Evolutionary conservation across 2,888 invertebrate species (phyloP).

Genomic region (Dichetophora obliterata): DNA sequence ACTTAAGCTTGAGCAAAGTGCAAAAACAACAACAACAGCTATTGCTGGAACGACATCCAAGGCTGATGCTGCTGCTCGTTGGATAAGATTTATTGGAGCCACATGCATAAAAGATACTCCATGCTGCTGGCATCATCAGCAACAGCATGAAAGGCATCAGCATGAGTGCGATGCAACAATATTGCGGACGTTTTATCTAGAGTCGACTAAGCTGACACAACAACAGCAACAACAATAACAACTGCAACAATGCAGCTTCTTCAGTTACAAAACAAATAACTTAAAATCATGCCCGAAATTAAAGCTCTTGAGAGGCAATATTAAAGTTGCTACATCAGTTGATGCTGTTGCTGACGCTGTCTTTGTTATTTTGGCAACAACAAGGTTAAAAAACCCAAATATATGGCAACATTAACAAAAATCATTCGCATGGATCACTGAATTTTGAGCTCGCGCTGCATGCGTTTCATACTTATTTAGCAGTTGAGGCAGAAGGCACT

Average conservation of each 20-base stretch:
- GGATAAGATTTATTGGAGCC: too few species aligned
- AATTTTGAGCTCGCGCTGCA: slow-evolving; percentile 22
- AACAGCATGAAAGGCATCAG: neutral
- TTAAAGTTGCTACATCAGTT: neutral
- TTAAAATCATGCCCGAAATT: slow-evolving; percentile 6
- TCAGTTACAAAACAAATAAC: neutral
- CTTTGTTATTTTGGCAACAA: neutral
- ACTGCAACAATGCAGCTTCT: neutral
- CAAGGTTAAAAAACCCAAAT: neutral
- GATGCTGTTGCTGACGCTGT: neutral
- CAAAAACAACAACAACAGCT: too few species aligned
- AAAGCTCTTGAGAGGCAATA: neutral
- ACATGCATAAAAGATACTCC: too few species aligned
- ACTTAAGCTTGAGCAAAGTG: too few species aligned
- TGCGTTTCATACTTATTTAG: too few species aligned
- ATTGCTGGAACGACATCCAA: too few species aligned
- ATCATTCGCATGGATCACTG: slow-evolving; percentile 14
- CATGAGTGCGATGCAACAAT: neutral
- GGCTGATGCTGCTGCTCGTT: too few species aligned
- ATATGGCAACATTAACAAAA: neutral
- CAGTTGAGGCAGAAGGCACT: neutral
- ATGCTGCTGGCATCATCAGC: neutral
- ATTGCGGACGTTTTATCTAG: neutral
- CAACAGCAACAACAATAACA: neutral
- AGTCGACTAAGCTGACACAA: neutral